Conservation (phyloP, 1,140 invertebrate genomes). For the Hyphantria cunea region DNA sequence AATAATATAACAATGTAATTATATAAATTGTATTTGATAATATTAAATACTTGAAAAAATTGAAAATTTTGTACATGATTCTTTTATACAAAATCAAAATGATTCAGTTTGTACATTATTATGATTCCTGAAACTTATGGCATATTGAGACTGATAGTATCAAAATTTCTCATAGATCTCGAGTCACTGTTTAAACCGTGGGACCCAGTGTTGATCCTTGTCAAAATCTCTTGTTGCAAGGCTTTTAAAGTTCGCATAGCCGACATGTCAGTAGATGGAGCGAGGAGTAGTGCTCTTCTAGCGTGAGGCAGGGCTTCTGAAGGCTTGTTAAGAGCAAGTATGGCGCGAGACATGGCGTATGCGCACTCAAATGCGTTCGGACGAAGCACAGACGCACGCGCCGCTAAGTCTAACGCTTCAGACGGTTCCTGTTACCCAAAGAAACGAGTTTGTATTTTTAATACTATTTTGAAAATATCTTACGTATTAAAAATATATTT, state of each 20-base stretch:
- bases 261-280: slow-evolving; percentile 56
- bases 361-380: slow-evolving; percentile 95
- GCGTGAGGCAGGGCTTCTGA: slow-evolving; percentile 82
- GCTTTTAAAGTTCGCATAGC: slow-evolving; percentile 62
- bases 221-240: slow-evolving; percentile 63
- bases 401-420: slow-evolving; percentile 93
- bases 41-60: background rate
- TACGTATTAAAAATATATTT: too few relatives aligned
- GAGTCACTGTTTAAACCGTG: slow-evolving; percentile 58
- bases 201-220: slow-evolving; percentile 61
- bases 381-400: slow-evolving; percentile 91
- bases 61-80: background rate
- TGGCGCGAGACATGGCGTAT: slow-evolving; percentile 94
- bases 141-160: slow-evolving; percentile 72
- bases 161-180: slow-evolving; percentile 66
- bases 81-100: slow-evolving; percentile 2
- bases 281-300: slow-evolving; percentile 76
- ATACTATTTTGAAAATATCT: too few relatives aligned
- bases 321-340: slow-evolving; percentile 85
- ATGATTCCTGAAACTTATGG: slow-evolving; percentile 40
- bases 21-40: background rate
- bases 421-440: slow-evolving; percentile 85
- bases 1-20: slow-evolving; percentile 3
- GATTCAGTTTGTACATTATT: slow-evolving; percentile 10
- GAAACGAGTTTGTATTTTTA: too few relatives aligned